Percentiles rank a stretch among this genome's conserved stretches.
Conservation (phyloP, 1,140 invertebrate species). For the Anagrus nilaparvatae region DNA sequence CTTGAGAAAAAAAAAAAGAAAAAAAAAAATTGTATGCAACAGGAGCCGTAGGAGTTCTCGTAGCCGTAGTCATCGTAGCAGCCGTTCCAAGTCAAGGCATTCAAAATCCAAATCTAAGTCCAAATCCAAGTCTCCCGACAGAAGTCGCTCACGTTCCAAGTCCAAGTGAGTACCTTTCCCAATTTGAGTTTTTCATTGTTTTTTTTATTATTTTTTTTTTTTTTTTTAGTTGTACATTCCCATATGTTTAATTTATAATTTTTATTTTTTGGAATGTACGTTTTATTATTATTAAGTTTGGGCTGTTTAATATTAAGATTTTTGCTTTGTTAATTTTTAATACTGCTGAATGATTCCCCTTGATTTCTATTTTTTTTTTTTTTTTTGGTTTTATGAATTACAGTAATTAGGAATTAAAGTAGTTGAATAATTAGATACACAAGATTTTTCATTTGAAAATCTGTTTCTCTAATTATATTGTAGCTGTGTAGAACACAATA, state of each 20-base stretch:
- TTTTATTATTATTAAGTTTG: no score
- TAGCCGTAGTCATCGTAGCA: slow-evolving; percentile 50
- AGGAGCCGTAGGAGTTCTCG: slow-evolving; percentile 45
- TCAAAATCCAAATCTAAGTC: slow-evolving; percentile 62
- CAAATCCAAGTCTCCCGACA: slow-evolving; percentile 55
- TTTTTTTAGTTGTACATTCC: slow-evolving; percentile 9
- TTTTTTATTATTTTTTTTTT: slow-evolving; percentile 10
- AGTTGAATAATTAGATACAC: no score
- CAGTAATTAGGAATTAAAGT: no score
- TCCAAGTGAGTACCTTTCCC: slow-evolving; percentile 41
- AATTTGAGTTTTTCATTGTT: slow-evolving; percentile 12
- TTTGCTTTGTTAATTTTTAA: neutral
- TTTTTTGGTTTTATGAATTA: no score
- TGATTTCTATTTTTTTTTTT: no score
- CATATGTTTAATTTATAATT: slow-evolving; percentile 1
- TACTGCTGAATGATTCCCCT: no score
- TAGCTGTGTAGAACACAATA: no score
- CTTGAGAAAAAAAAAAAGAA: neutral
- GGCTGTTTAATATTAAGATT: no score
- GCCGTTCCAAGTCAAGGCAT: slow-evolving; percentile 56
- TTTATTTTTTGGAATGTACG: slow-evolving; percentile 2
- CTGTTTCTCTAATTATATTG: no score
- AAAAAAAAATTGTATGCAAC: slow-evolving; percentile 9
- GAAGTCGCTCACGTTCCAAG: slow-evolving; percentile 50
- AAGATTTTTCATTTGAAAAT: no score